phyloP scores from a whole-genome alignment of 2,113 vertebrate species.

The Brienomyrus brachyistius region DNA sequence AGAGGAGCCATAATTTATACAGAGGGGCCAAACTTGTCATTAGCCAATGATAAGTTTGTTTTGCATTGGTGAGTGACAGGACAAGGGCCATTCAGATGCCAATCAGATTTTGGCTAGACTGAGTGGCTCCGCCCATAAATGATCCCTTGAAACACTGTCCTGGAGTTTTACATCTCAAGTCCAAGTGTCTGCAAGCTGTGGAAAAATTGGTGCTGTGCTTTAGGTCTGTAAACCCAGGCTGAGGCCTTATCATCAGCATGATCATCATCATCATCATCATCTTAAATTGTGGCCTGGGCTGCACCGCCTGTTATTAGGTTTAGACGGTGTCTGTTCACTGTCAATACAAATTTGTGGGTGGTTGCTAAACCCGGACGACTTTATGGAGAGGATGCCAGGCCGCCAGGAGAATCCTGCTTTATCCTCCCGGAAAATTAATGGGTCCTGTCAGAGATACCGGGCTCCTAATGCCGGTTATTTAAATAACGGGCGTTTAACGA shows the following conservation, averaged over 20 bases:
- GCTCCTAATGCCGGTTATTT: background rate
- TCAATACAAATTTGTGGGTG: background rate
- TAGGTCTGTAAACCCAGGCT: background rate
- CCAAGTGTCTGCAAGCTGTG: background rate
- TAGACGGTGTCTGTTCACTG: background rate
- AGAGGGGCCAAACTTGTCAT: too few relatives aligned
- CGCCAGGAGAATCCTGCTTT: background rate
- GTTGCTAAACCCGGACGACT: background rate
- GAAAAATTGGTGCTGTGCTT: background rate
- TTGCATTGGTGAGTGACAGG: background rate
- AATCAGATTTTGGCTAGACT: background rate
- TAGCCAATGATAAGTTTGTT: background rate
- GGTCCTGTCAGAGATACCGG: background rate
- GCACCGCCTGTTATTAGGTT: background rate
- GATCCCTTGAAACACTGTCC: background rate
- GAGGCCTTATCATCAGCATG: background rate
- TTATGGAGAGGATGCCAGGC: background rate
- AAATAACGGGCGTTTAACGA: background rate
- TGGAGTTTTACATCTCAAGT: background rate
- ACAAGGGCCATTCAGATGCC: background rate
- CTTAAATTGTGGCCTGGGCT: background rate
- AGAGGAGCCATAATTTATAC: too few relatives aligned
- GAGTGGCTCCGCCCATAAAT: background rate
- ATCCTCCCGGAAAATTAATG: background rate
- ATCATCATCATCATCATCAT: too few relatives aligned